Evolutionary conservation across 2,888 invertebrate genomes (phyloP).

Genomic region (Hetaerina titia): DNA sequence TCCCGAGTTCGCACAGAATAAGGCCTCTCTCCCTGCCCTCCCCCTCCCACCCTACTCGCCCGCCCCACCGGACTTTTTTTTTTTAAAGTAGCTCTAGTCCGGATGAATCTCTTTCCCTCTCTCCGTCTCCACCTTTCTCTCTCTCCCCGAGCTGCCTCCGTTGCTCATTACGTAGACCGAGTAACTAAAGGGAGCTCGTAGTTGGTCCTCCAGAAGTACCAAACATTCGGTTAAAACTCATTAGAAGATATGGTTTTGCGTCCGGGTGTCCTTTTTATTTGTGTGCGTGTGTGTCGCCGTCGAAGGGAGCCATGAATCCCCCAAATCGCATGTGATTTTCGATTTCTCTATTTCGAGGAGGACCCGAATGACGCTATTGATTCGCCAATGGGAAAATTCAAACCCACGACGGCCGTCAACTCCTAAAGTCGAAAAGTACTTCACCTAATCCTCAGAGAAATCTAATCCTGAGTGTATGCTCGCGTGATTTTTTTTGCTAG

Average conservation of each 20-base stretch:
- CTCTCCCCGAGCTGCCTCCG: background rate
- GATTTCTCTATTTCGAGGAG: no score
- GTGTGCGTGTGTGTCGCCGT: no score
- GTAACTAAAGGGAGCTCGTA: background rate
- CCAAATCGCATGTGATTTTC: no score
- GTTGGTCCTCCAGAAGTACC: background rate
- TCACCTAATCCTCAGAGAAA: no score
- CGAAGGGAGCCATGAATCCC: no score
- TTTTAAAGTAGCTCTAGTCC: background rate
- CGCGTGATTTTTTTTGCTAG: no score
- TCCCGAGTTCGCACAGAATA: background rate
- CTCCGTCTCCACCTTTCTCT: background rate
- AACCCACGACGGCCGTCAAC: background rate
- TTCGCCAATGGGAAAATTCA: no score
- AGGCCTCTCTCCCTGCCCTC: background rate
- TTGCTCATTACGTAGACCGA: background rate
- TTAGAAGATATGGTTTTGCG: background rate
- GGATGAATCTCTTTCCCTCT: conserved; percentile 1
- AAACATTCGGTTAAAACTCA: background rate
- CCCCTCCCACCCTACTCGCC: background rate
- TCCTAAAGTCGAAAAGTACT: background rate
- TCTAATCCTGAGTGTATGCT: no score
- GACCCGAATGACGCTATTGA: no score
- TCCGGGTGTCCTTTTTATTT: background rate
- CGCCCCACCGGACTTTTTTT: background rate